Percentiles rank a stretch among this genome's conserved stretches.
Evolutionary conservation across 2,888 invertebrate species (phyloP).

Genomic region (Apantesis nais): DNA sequence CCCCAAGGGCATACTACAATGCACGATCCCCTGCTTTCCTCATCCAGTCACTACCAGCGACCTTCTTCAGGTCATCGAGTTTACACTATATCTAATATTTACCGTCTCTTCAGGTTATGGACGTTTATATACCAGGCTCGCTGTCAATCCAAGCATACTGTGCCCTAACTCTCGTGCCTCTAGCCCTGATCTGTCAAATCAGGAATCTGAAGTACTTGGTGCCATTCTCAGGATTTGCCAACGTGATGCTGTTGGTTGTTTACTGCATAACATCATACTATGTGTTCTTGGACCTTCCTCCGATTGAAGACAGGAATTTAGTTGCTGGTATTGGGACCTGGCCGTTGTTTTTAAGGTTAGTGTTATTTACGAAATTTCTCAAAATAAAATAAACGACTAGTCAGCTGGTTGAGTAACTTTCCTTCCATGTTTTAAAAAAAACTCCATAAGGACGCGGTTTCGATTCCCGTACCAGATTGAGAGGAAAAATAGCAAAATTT

Average conservation of each 20-base stretch:
- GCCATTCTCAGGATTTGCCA: conserved; percentile 95
- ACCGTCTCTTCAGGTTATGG: conserved; percentile 76
- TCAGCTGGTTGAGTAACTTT: too few species aligned
- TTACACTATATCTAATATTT: not conserved
- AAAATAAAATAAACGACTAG: too few species aligned
- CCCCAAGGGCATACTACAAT: too few species aligned
- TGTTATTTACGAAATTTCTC: not conserved
- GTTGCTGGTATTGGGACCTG: conserved; percentile 84
- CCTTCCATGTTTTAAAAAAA: too few species aligned
- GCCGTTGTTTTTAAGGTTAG: conserved; percentile 93
- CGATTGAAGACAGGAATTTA: conserved; percentile 72
- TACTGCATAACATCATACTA: conserved; percentile 93
- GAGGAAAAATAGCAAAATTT: too few species aligned
- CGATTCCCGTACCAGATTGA: too few species aligned
- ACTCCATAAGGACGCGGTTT: too few species aligned
- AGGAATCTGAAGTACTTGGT: conserved; percentile 93
- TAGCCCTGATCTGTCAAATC: conserved; percentile 90
- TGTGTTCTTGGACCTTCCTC: conserved; percentile 87
- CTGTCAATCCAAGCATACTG: conserved; percentile 88
- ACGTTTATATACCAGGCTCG: conserved; percentile 70
- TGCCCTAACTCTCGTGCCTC: conserved; percentile 87
- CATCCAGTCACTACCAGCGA: too few species aligned
- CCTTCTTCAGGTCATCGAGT: too few species aligned
- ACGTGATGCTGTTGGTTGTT: conserved; percentile 90
- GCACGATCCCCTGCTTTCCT: too few species aligned